Base-by-base conservation (phyloP, 2,797 vertebrate genomes). In the Acipenser ruthenus region DNA sequence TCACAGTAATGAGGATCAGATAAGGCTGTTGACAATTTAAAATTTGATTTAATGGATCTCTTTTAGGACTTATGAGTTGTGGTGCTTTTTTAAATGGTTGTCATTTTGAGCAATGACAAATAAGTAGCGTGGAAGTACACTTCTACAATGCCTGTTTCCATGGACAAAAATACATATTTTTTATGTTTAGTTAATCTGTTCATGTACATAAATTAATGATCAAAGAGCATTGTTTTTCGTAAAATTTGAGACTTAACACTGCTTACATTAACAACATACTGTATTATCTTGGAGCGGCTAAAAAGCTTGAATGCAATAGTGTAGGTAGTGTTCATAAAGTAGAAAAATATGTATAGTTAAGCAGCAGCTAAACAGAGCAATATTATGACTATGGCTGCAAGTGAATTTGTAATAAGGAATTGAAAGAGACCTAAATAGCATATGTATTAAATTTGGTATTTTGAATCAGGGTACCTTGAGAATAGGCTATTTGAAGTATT, bases 361-460 rank as follows among this genome's bases (percentile, higher is more conserved):
- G 77, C 75, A 84, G 83, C 74, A 82, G 85, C 83, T 85, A 82
- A 84, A 83, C 85, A 79, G 82, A 82, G 75, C 74, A 81, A 83
- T 85, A 86, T 87, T 87, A 85, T 88, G 84, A 83, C 71, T 78
- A 80, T 75, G 79, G 79, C 68, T 79, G 78, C 60, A 63, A 83
- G 80, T 81, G 68, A 86, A 89, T 88, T 78, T 75, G 74, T 86
- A 88, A 91, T 87, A 83, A 86, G 82, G 76, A 73, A 70, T 78
- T 75, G 84, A 80, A 86, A 88, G 89, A 83, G 70, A 83, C 84
- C 84, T 89, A 86, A 89, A 88, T 86, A 88, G 87, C 80, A 88
- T 86, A 86, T 86, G 88, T 85, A 88, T 90, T 87, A 90, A 91
- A 90, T 89, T 82, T 88, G 85, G 86, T 89, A 78, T 87, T 87